Evolutionary conservation across 2,888 invertebrate species (phyloP), one percentile per base, ranked within the genome.

Genomic region (Leucoma salicis): DNA sequence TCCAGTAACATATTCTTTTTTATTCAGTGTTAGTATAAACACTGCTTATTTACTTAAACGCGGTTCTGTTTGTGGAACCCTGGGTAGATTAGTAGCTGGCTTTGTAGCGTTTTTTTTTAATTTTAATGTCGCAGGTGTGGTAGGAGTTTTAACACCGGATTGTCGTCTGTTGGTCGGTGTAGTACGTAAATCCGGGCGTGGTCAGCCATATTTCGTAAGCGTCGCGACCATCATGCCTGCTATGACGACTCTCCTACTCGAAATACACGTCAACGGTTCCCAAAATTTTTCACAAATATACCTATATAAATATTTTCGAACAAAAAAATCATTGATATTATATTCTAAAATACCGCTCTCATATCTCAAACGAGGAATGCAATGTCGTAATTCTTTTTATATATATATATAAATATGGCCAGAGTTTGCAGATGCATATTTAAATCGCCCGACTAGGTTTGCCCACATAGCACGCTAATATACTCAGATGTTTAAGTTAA

Each of bases 101-200:
- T 85, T 86, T 87, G 81, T 86, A 87, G 87, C 80, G 74, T 81
- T 84, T 84, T 81, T 84, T 84, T 84, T 85, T 27, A 4, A 79
- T 87, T 89, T 89, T 90, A 80, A 89, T 87, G 83, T 83, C 80
- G 79, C 90, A 91, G 91, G 91, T 91, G 82, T 92, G 83, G 91
- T 92, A 90, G 91, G 92, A 86, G 90, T 92, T 69, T 81, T 92
- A 82, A 81, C 85, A 69, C 89, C 92, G 84, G 92, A 92, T 85
- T 91, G 90, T 84, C 90, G 91, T 74, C 91, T 86, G 74, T 82
- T 92, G 88, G 91, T 92, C 76, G 91, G 92, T 91, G 75, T 92
- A 92, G 89, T 92, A 90, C 81, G 82, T 92, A 82, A 88, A 77
- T 78, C 77, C 82, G 74, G 79, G 82, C 70, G 78, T 78, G 78